Evolutionary conservation across 2,888 invertebrate genomes (phyloP).

Genomic region (Scaptomyza reducta): DNA sequence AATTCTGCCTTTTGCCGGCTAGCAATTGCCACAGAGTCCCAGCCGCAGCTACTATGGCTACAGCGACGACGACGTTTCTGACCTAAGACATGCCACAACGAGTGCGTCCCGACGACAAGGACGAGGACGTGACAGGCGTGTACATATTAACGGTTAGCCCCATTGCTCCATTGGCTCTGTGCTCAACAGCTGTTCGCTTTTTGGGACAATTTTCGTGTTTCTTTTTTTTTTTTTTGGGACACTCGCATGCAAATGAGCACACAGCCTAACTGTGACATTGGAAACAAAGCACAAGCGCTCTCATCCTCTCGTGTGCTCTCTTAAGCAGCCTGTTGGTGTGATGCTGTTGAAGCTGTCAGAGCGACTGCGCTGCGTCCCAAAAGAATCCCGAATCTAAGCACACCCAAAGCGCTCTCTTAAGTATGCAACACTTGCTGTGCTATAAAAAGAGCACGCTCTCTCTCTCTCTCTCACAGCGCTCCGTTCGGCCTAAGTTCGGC

Average conservation of each 20-base stretch:
- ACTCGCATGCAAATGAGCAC: conserved; percentile 45
- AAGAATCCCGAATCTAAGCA: conserved; percentile 32
- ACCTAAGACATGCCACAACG: conserved; percentile 78
- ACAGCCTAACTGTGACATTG: conserved; percentile 67
- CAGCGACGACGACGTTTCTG: conserved; percentile 57
- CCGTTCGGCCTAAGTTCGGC: conserved; percentile 3
- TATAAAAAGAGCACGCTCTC: conserved; percentile 27
- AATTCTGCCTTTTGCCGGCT: conserved; percentile 65
- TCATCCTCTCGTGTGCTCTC: conserved; percentile 12
- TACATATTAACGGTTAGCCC: conserved; percentile 46
- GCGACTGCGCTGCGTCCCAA: conserved; percentile 46
- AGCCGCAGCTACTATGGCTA: conserved; percentile 8
- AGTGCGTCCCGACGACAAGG: conserved; percentile 60
- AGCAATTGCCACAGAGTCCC: conserved; percentile 20
- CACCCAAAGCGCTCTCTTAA: conserved; percentile 68
- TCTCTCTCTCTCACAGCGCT: conserved; percentile 1
- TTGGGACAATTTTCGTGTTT: conserved; percentile 53
- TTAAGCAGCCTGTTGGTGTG: conserved; percentile 46
- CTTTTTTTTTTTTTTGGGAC: conserved; percentile 31
- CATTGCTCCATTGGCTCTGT: conserved; percentile 55
- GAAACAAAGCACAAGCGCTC: conserved; percentile 36
- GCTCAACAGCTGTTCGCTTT: conserved; percentile 65
- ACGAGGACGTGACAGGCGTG: conserved; percentile 36
- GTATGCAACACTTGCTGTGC: conserved; percentile 46
- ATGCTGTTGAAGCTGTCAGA: conserved; percentile 19